Percentiles rank a stretch among this genome's conserved stretches.
Evolutionary conservation across 2,888 invertebrate genomes (phyloP).

Genomic region (Noctuana brunneofusca): DNA sequence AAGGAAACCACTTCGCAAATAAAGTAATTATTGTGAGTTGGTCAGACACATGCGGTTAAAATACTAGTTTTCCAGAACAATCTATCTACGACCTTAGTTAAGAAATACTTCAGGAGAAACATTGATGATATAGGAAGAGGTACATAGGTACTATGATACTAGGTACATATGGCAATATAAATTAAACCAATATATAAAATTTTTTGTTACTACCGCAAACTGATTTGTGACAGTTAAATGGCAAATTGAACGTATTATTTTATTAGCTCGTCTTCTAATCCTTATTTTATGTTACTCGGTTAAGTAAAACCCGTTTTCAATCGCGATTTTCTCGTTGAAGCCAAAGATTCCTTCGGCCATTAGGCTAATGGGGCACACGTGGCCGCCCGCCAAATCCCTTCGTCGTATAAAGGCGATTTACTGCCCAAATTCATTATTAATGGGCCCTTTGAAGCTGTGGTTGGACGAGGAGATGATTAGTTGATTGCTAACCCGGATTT

Average conservation of each 20-base stretch:
- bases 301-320: constrained; percentile 14
- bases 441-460: constrained; percentile 68
- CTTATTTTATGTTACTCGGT: background rate
- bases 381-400: constrained; percentile 73
- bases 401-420: constrained; percentile 76
- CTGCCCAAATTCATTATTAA: constrained; percentile 79
- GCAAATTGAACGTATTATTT: background rate
- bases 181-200: too few species aligned
- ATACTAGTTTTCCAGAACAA: too few species aligned
- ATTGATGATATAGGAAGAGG: too few species aligned
- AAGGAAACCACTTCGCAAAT: too few species aligned
- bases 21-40: too few species aligned
- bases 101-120: too few species aligned
- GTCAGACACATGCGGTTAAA: too few species aligned
- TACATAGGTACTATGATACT: too few species aligned
- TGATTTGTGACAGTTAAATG: too few species aligned
- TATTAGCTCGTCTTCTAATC: background rate
- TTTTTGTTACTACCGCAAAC: too few species aligned
- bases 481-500: constrained; percentile 66
- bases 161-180: too few species aligned
- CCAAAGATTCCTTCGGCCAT: constrained; percentile 68
- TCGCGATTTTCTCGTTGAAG: constrained; percentile 24
- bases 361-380: constrained; percentile 78
- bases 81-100: too few species aligned
- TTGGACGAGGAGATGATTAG: constrained; percentile 67